Evolutionary conservation across 2,797 vertebrate genomes (phyloP).

Genomic region (Muraenolepis orangiensis): DNA sequence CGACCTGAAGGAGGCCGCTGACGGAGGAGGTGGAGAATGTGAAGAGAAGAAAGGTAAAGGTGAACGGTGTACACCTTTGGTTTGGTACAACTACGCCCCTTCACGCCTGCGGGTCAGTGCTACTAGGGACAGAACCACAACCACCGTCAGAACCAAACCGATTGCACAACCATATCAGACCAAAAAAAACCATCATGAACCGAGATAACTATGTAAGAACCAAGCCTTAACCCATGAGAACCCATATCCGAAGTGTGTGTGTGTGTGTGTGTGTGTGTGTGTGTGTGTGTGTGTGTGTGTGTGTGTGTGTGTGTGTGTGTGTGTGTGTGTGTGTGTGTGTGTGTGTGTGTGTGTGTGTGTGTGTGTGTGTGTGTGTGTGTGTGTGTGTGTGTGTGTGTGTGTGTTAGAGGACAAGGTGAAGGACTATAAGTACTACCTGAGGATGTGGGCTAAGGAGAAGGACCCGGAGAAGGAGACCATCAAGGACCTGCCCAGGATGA

Average conservation of each 20-base stretch:
- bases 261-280: neutral
- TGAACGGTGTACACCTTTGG: neutral
- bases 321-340: neutral
- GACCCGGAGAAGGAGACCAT: constrained; percentile 88
- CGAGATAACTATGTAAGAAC: neutral
- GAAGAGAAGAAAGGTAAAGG: constrained; percentile 80
- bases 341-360: constrained; percentile 1
- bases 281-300: neutral
- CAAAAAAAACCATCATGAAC: too few species aligned
- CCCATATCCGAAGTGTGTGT: neutral
- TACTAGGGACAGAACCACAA: too few species aligned
- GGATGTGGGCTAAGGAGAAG: constrained; percentile 92
- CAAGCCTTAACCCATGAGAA: neutral
- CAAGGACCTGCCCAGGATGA: constrained; percentile 95
- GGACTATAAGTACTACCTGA: constrained; percentile 94
- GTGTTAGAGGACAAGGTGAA: constrained; percentile 85
- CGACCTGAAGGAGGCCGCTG: constrained; percentile 42
- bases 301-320: neutral
- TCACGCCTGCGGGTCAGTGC: neutral
- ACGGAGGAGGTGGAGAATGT: constrained; percentile 57
- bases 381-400: constrained; percentile 2
- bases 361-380: neutral
- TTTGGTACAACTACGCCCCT: neutral
- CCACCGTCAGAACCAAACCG: too few species aligned
- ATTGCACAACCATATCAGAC: too few species aligned